Conservation (phyloP, 2,888 invertebrate genomes). For the Leptinotarsa rubiginosa region DNA sequence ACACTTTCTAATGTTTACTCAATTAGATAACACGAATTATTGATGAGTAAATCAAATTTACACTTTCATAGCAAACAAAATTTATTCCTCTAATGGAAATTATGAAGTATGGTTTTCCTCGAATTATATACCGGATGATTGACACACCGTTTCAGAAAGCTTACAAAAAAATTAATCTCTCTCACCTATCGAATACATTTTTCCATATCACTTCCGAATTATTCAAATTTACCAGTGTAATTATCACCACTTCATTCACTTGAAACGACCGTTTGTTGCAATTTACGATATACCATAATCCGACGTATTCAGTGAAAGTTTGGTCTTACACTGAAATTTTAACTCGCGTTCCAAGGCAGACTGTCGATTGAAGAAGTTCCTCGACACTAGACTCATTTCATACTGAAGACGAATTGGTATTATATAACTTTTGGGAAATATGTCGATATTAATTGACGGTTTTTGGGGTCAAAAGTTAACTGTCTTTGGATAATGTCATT, state of each 20-base stretch:
- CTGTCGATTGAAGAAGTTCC: constrained; percentile 25
- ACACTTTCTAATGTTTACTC: neutral
- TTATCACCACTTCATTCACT: constrained; percentile 7
- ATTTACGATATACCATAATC: neutral
- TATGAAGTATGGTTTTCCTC: too few relatives aligned
- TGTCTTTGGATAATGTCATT: neutral
- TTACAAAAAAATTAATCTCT: neutral
- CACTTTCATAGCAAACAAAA: too few relatives aligned
- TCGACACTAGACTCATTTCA: constrained; percentile 26
- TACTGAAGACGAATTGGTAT: constrained; percentile 17
- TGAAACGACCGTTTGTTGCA: neutral
- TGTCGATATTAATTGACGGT: constrained; percentile 1
- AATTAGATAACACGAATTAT: neutral
- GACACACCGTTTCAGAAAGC: neutral
- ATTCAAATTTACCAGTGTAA: neutral
- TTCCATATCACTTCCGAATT: neutral
- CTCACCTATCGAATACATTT: neutral
- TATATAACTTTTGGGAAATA: constrained; percentile 4
- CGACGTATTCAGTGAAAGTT: constrained; percentile 36
- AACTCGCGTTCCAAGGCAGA: constrained; percentile 21
- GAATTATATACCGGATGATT: too few relatives aligned
- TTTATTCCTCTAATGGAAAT: too few relatives aligned
- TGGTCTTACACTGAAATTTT: constrained; percentile 27
- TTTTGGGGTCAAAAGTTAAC: constrained; percentile 18
- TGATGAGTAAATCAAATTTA: neutral